Base-by-base conservation (phyloP, 2,113 vertebrate species). In the Tachysurus vachellii region DNA sequence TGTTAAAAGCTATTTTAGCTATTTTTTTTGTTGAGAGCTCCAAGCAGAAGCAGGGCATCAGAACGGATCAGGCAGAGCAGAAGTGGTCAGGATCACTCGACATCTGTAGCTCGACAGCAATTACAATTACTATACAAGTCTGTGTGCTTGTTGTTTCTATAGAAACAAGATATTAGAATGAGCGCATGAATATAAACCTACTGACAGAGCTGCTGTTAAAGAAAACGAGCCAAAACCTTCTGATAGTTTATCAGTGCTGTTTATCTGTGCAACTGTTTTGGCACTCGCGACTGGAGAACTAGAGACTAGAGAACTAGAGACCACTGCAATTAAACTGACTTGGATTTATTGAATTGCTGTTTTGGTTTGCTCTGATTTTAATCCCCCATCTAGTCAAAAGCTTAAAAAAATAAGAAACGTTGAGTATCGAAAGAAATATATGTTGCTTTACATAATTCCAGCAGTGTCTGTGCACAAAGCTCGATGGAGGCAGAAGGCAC, bases 371-470 rank as follows among this genome's bases (percentile, higher is more conserved):
- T 93, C 90, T 90, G 91, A 93, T 94, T 76, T 71, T 54, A 14
- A 54, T 14, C 6, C 50, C n/a, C 28, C 94, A 94, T 92, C 93
- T 93, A 93, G 93, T 94, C 94, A 95, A 92, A 88, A 92, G 93
- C 92, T 93, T 92, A 68, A 16, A 70, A 36, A 21, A 44, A 73
- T 23, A 12, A 19, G 92, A 93, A 95, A 95, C 92, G 93, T 92
- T 91, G 92, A 91, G 93, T 87, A 80, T 91, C 92, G 92, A 94
- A 94, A 93, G 91, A 93, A 94, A 93, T 93, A 93, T 93, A 90
- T 93, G 86, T 93, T 94, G 92, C 93, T 94, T 93, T 93, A 95
- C 93, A 94, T 94, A 94, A 93, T 95, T 94, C 93, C 95, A 92
- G 94, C 94, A 93, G 90, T 92, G 94, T 92, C 75, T 86, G 50